phyloP scores from a whole-genome alignment of 1,140 invertebrate species.

The Drosophila busckii region DNA sequence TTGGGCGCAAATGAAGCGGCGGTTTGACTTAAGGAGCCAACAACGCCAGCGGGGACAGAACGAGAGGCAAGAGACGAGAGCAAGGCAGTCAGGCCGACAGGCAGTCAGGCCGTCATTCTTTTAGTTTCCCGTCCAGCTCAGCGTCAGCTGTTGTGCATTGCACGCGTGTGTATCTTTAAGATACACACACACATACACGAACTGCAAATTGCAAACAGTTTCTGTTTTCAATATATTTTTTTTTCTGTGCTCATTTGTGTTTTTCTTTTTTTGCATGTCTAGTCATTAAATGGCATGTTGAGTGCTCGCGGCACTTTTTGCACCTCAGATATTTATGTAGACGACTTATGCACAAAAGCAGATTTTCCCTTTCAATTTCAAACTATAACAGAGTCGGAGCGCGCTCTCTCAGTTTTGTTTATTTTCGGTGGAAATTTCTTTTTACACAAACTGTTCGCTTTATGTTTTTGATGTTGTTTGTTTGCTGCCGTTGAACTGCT shows the following conservation, averaged over 20 bases:
- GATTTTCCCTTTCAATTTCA: conserved; percentile 55
- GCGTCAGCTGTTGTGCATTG: conserved; percentile 59
- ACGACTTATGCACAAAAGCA: too few species aligned
- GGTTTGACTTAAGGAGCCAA: conserved; percentile 33
- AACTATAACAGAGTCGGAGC: conserved; percentile 6
- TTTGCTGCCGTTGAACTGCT: conserved; percentile 26
- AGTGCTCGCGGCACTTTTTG: conserved; percentile 59
- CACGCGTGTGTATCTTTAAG: conserved; percentile 59
- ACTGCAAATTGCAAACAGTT: neutral
- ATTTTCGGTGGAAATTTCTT: conserved; percentile 57
- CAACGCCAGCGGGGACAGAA: too few species aligned
- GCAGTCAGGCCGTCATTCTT: too few species aligned
- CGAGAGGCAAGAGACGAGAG: neutral
- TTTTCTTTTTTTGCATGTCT: conserved; percentile 23
- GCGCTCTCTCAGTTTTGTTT: conserved; percentile 56
- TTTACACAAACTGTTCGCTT: conserved; percentile 14
- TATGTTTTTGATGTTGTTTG: conserved; percentile 18
- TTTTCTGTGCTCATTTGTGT: neutral
- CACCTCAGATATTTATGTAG: conserved; percentile 51
- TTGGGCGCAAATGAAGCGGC: conserved; percentile 69
- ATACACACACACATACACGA: conserved; percentile 45
- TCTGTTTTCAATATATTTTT: too few species aligned
- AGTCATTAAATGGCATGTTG: conserved; percentile 65
- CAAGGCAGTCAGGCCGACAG: too few species aligned
- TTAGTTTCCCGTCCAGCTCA: conserved; percentile 14